Percentiles rank a stretch among this genome's conserved stretches.
Conservation (phyloP, 2,113 vertebrate genomes). For the Cebus imitator region DNA sequence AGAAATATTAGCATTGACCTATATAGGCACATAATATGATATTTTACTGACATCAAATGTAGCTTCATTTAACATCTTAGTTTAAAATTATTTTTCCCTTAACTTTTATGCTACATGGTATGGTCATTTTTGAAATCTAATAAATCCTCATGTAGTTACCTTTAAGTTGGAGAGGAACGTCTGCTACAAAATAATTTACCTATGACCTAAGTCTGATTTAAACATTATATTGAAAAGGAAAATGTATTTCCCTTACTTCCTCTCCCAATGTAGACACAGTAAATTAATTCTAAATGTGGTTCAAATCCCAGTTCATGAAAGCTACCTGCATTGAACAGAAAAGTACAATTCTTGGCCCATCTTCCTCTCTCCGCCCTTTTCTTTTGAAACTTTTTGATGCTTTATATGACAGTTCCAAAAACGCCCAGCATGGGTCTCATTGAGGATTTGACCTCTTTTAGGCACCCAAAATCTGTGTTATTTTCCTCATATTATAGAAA, state of each 20-base stretch:
- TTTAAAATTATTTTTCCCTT: neutral
- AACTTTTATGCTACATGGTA: neutral
- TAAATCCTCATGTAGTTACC: neutral
- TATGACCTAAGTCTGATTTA: neutral
- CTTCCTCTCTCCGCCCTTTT: fast-evolving
- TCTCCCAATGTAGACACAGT: neutral
- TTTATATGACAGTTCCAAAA: neutral
- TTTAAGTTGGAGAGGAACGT: neutral
- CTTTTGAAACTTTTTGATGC: neutral
- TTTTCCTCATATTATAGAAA: neutral
- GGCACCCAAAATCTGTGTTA: neutral
- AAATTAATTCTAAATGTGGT: neutral
- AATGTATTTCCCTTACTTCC: neutral
- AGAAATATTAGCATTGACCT: neutral
- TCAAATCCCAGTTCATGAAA: neutral
- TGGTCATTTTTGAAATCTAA: neutral
- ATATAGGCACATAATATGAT: fast-evolving
- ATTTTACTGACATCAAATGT: neutral
- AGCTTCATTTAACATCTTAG: neutral
- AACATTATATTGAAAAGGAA: neutral
- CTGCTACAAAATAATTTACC: neutral
- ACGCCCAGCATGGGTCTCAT: neutral
- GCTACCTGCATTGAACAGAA: neutral
- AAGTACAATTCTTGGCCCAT: neutral
- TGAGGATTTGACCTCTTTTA: neutral